Base-by-base conservation (phyloP, 2,888 invertebrate genomes). In the Clistopyga incitator region DNA sequence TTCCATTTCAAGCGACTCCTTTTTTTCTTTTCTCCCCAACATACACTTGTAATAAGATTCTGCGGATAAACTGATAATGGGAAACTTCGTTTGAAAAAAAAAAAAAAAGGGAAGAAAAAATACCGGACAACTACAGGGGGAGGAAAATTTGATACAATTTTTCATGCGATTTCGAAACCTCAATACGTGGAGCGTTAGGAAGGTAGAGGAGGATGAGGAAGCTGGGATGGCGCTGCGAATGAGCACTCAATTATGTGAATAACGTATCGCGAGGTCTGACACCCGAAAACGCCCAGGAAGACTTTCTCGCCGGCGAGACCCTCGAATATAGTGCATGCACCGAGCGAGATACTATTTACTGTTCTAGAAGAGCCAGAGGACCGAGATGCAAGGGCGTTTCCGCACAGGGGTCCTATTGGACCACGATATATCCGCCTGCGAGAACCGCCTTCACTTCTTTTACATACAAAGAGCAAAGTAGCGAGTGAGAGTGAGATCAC, bases 231-330 rank as follows among this genome's bases (percentile, higher is more conserved):
- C 47, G 64, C 74, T 34, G 45, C 59, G 78, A 74, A 75, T 90
- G 89, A 91, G 90, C 90, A 90, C 91, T 92, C 92, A 92, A 92
- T 92, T 92, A 92, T 92, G 90, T 89, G 90, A 89, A 91, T 91
- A 92, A 91, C 91, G 89, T 92, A 92, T 92, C 88, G 90, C 88
- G 82, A 89, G 77, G 83, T 80, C 79, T 87, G 88, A 90, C 90
- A 87, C 89, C 87, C 86, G 85, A 83, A 83, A 85, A 86, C 88
- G 88, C 88, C 88, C 87, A 85, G 82, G 65, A 77, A 71, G 81
- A 86, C 88, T 87, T 87, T 87, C 85, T 87, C 83, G 70, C 81
- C 81, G 78, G 72, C 81, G 78, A 81, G 79, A 78, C 64, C 34
- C 61, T 10, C 59, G 13, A 50, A 68, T 61, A 34, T 34, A 75